Conservation (phyloP, 2,113 vertebrate species). For the Vulpes vulpes region DNA sequence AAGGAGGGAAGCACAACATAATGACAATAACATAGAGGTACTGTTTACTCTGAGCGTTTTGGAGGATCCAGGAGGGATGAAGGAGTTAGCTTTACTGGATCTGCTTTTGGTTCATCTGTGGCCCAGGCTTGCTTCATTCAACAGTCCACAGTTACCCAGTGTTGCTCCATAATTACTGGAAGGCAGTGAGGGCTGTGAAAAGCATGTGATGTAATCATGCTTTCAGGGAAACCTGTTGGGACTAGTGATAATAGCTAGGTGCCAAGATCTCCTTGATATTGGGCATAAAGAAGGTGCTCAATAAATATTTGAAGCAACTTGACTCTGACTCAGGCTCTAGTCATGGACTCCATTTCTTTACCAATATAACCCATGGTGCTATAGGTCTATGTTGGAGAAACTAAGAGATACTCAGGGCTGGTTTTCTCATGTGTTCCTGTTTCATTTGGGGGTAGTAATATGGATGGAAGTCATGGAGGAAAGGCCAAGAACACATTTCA, state of each 20-base stretch:
- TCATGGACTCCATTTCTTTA: neutral
- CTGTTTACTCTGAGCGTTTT: neutral
- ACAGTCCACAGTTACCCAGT: neutral
- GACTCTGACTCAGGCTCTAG: neutral
- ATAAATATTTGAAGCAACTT: neutral
- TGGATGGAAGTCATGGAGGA: neutral
- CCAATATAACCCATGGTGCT: neutral
- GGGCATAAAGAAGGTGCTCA: slow-evolving; percentile 36
- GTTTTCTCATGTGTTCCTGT: neutral
- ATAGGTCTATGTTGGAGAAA: neutral
- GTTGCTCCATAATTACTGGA: neutral
- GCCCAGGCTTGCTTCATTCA: slow-evolving; percentile 3
- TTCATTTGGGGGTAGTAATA: neutral
- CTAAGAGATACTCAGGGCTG: neutral
- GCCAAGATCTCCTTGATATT: slow-evolving; percentile 21
- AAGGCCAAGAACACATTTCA: neutral
- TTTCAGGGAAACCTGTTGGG: slow-evolving; percentile 19
- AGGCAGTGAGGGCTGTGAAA: neutral
- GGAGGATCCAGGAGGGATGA: neutral
- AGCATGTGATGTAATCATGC: neutral
- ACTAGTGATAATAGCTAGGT: neutral
- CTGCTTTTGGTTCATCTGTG: neutral
- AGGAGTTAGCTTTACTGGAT: neutral
- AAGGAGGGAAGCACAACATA: slow-evolving; percentile 29
- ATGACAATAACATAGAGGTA: neutral